Conservation (phyloP, 2,888 invertebrate genomes). For the Quadriops clusia region DNA sequence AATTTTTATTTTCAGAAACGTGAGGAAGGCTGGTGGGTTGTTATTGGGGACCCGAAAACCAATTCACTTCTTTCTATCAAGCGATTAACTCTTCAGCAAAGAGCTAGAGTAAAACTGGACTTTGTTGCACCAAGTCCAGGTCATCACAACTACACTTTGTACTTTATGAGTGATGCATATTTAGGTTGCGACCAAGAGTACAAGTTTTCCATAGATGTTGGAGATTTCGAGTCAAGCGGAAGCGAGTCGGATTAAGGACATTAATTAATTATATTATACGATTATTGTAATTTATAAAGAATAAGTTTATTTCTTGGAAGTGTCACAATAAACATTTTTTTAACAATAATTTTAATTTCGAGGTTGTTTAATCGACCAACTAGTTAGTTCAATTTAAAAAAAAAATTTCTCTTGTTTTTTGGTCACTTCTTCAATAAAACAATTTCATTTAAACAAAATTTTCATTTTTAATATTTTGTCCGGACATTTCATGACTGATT, state of each 20-base stretch:
- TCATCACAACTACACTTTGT: slow-evolving; percentile 83
- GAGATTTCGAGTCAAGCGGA: slow-evolving; percentile 57
- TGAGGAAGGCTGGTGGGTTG: slow-evolving; percentile 96
- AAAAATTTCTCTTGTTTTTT: too few species aligned
- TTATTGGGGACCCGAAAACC: slow-evolving; percentile 89
- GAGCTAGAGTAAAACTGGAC: slow-evolving; percentile 76
- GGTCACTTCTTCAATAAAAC: too few species aligned
- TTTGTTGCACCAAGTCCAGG: slow-evolving; percentile 89
- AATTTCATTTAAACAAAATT: too few species aligned
- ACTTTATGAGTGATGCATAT: slow-evolving; percentile 99
- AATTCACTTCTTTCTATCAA: slow-evolving; percentile 96
- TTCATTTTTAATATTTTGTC: too few species aligned
- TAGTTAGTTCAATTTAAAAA: too few species aligned
- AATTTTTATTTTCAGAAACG: slow-evolving; percentile 51
- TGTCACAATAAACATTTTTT: too few species aligned
- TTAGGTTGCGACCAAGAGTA: slow-evolving; percentile 99
- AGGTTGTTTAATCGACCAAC: too few species aligned
- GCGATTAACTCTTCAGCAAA: slow-evolving; percentile 85
- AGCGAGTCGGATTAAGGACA: slow-evolving; percentile 46
- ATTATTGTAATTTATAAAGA: not conserved
- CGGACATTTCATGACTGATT: too few species aligned
- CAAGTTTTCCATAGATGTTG: slow-evolving; percentile 76
- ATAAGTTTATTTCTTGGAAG: too few species aligned
- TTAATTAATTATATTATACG: slow-evolving; percentile 3
- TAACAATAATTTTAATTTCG: too few species aligned